Base-by-base conservation (phyloP, 2,797 vertebrate species). In the Lutjanus campechanus region DNA sequence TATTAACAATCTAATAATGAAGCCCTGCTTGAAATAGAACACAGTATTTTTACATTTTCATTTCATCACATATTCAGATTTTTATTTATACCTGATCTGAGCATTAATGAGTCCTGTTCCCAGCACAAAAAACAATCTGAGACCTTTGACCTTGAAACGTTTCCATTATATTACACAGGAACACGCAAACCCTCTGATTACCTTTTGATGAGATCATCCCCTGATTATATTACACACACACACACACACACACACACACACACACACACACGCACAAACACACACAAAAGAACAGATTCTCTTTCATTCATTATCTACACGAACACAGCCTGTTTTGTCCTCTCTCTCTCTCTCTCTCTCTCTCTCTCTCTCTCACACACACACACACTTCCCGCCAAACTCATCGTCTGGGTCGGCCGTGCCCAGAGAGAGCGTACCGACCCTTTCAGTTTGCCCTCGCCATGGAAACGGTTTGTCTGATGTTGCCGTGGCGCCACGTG, bases 401-500 rank as follows among this genome's bases (percentile, higher is more conserved):
- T 46, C 44, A 4, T 64, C 65, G 56, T 72, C 66, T 36, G 59
- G 68, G 58, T 53, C 13, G 4, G 29, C 17, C 7, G 1, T 67
- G 68, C 61, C 58, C 15, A 13, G 9, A 10, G 40, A 76, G 58
- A 66, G 51, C 22, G 7, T 70, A 36, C 22, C 40, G 41, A 66
- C 53, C 66, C 56, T 73, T 86, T 85, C 69, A 76, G 54, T 64
- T 44, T 59, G 60, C 25, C 22, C 51, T 79, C 60, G 1, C 77
- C 64, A 88, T 83, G 82, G 88, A 83, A 83, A 85, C 84, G 8
- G 22, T 61, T 75, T 47, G 65, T 85, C 72, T 88, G 77, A 77
- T 75, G 82, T 85, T 83, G 73, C 86, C 29, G 36, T 9, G 63
- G 75, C n/a, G 66, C 79, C 84, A 83, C 67, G 77, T 83, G 82